Evolutionary conservation across 2,888 invertebrate species (phyloP).

Genomic region (Drosophila putrida): DNA sequence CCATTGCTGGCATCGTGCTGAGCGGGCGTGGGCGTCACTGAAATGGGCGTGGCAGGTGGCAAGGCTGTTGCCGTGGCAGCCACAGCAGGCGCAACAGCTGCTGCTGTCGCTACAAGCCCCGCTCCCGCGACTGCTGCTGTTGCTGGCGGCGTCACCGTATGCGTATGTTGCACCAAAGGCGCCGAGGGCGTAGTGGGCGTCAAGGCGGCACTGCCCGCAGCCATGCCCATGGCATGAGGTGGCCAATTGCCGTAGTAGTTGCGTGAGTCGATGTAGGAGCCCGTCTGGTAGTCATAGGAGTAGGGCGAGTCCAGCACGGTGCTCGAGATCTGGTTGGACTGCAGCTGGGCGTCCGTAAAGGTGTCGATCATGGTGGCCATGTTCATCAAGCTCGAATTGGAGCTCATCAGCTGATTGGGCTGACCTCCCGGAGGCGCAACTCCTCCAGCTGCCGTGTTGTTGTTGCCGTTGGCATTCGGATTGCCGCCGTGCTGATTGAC

Average conservation of each 20-base stretch:
- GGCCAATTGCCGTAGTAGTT: constrained; percentile 89
- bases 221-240: constrained; percentile 85
- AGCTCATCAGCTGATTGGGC: constrained; percentile 85
- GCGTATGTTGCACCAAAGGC: constrained; percentile 67
- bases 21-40: constrained; percentile 51
- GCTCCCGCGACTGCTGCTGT: constrained; percentile 38
- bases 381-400: constrained; percentile 88
- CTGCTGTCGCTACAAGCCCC: constrained; percentile 38
- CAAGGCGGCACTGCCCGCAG: constrained; percentile 50
- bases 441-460: constrained; percentile 24
- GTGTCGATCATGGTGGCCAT: constrained; percentile 92
- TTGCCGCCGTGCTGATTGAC: constrained; percentile 79
- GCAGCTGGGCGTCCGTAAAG: constrained; percentile 91
- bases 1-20: constrained; percentile 74
- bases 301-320: constrained; percentile 91
- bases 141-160: constrained; percentile 84
- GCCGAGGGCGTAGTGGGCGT: constrained; percentile 63
- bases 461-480: constrained; percentile 50
- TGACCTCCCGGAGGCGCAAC: constrained; percentile 64
- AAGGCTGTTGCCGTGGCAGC: constrained; percentile 43
- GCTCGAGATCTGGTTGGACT: constrained; percentile 94
- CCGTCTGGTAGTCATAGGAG: constrained; percentile 88
- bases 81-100: constrained; percentile 42
- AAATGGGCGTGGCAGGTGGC: constrained; percentile 39
- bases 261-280: constrained; percentile 87